A percentile compares a stretch with the other conserved stretches of the same genome.
These are phyloP conservation scores for Drosophila sproati DNA, from an alignment of 1,140 invertebrate species.

Conservation along the genomic window DNA sequence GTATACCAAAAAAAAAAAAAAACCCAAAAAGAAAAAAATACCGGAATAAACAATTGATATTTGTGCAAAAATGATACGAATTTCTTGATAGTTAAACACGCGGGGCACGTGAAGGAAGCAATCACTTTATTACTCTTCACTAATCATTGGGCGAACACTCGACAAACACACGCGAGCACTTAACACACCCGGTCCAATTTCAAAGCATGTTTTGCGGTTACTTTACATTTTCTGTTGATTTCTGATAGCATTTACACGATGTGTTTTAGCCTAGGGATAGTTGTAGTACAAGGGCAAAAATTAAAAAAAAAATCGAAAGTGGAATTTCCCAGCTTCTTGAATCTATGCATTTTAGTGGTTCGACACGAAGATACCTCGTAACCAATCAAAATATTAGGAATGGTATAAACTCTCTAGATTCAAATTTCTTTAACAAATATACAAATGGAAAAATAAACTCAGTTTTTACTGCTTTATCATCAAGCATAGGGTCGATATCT, in stretches of 20 bases:
- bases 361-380: not conserved
- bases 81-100: conserved; percentile 52
- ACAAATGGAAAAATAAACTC: too few species aligned
- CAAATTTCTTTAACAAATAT: too few species aligned
- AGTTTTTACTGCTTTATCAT: not conserved
- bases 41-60: conserved; percentile 69
- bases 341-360: not conserved
- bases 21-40: conserved; percentile 15
- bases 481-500: too few species aligned
- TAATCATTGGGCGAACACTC: not conserved
- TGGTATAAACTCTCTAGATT: too few species aligned
- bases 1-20: conserved; percentile 51
- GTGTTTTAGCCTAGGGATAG: not conserved
- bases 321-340: not conserved
- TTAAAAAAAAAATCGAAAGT: not conserved
- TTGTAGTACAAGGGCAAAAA: not conserved
- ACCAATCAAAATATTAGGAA: too few species aligned
- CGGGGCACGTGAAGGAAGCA: conserved; percentile 53
- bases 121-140: conserved; percentile 5
- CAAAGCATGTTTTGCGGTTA: too few species aligned
- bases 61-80: conserved; percentile 45
- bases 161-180: not conserved
- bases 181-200: not conserved
- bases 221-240: not conserved
- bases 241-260: not conserved